phyloP scores from a whole-genome alignment of 2,113 vertebrate genomes.

The Corythornis cristatus region DNA sequence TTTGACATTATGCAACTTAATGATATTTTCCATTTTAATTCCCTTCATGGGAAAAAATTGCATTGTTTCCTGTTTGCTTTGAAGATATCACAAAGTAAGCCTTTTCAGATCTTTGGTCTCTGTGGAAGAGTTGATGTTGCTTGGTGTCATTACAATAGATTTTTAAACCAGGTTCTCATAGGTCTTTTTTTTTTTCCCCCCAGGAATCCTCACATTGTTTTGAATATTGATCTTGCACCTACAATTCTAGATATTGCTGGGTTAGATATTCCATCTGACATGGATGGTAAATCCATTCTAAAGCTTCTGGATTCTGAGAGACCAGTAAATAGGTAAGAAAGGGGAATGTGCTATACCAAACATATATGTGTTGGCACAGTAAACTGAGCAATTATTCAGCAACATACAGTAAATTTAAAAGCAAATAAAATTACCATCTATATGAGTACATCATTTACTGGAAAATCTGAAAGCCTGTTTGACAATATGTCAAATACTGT shows the following conservation, averaged over 20 bases:
- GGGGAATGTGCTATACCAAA: background rate
- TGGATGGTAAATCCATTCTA: slow-evolving; percentile 98
- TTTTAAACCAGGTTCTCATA: background rate
- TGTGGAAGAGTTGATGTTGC: background rate
- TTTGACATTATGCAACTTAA: background rate
- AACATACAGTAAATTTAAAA: background rate
- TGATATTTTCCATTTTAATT: background rate
- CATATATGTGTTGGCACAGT: background rate
- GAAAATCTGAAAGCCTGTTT: background rate
- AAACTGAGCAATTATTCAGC: background rate
- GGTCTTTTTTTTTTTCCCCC: background rate
- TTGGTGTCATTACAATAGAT: background rate
- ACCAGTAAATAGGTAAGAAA: slow-evolving; percentile 88
- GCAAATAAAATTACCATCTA: background rate
- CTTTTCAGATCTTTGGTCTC: background rate
- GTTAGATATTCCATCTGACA: slow-evolving; percentile 90
- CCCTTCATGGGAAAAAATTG: background rate
- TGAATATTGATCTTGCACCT: slow-evolving; percentile 95
- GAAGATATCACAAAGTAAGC: background rate
- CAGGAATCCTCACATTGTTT: slow-evolving; percentile 92
- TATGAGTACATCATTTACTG: background rate
- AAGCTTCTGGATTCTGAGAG: slow-evolving; percentile 90
- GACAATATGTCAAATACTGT: background rate
- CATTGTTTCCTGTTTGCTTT: background rate
- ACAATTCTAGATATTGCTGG: slow-evolving; percentile 96